phyloP scores from a whole-genome alignment of 2,888 invertebrate species.

The Diachrysia chrysitis region DNA sequence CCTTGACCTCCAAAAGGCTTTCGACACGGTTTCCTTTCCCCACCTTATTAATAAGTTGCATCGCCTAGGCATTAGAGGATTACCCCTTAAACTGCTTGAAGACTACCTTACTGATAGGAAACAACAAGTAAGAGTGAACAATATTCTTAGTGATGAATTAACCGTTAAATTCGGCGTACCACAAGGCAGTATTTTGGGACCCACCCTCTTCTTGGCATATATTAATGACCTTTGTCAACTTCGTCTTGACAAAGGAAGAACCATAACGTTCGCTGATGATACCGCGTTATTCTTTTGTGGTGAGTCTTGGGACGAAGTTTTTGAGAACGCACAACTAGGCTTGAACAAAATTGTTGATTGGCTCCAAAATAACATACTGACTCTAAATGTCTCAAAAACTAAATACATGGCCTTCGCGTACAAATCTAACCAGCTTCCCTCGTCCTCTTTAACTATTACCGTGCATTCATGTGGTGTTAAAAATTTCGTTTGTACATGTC shows the following conservation, averaged over 20 bases:
- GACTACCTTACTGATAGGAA: too few species aligned
- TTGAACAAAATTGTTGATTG: neutral
- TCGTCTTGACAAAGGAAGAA: neutral
- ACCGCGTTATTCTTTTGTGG: neutral
- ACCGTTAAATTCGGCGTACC: too few species aligned
- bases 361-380: neutral
- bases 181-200: neutral
- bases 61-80: too few species aligned
- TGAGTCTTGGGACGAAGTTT: neutral
- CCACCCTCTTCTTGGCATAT: neutral
- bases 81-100: too few species aligned
- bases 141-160: too few species aligned
- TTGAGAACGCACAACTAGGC: neutral
- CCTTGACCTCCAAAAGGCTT: too few species aligned
- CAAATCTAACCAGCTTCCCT: neutral
- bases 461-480: neutral
- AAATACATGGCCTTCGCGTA: neutral
- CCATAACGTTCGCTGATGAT: neutral
- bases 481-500: neutral
- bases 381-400: neutral
- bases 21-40: too few species aligned
- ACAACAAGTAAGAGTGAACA: too few species aligned
- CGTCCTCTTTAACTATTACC: fast-evolving
- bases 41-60: too few species aligned
- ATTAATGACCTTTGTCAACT: neutral